Base-by-base conservation (phyloP, 2,113 vertebrate species). In the Pachycephala philippinensis region DNA sequence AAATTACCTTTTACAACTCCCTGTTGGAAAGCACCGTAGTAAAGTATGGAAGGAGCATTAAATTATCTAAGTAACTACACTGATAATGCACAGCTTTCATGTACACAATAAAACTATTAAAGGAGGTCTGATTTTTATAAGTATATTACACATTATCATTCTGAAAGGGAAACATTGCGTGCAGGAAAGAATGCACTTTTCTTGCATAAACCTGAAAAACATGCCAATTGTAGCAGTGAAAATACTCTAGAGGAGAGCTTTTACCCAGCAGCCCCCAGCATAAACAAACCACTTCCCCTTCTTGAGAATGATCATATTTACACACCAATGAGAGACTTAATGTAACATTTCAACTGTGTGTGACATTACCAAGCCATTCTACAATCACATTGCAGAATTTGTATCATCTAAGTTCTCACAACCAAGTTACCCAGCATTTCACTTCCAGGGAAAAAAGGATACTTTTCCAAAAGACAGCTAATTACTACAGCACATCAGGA, bases 1-100 rank as follows among this genome's bases (percentile, higher is more conserved):
- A 89, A 97, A 93, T 96, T 96, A 94, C 42, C 35, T 91, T 96
- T 97, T 97, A 95, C 89, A 96, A 81, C 53, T 89, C 79, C 96
- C 91, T 93, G 77, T 77, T 97, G 97, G 72, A 77, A 96, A 95
- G 53, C 16, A 2, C 61, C 0, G 3, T 59, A 96, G 57, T 94
- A 95, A 96, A 85, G 63, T 77, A 91, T 11, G 79, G 42, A 97
- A 77, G n/a, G 37, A 94, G n/a, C 69, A 77, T 69, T 82, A 95
- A 94, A 96, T 97, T 96, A 96, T 81, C 57, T 69, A 78, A 49
- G 89, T 91, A 97, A 97, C 93, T 91, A 83, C 72, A 68, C 3
- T 87, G 81, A 92, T 95, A 96, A 94, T 61, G 86, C 69, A 95
- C 65, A 91, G 83, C 79, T 87, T 97, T 87, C 84, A 80, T 23